phyloP scores from a whole-genome alignment of 1,140 invertebrate species.

The Megathymus violae region DNA sequence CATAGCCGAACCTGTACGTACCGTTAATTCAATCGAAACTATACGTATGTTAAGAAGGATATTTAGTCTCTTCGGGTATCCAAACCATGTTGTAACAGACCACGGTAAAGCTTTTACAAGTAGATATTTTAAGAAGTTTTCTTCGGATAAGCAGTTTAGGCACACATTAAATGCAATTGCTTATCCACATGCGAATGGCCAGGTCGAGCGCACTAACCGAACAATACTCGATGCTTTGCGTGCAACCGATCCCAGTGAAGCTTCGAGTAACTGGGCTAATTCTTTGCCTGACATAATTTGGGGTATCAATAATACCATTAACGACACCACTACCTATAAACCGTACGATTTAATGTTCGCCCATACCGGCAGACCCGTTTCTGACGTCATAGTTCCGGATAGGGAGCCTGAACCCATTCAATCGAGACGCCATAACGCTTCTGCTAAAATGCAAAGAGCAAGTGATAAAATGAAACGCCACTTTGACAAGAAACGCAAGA shows the following conservation, averaged over 20 bases:
- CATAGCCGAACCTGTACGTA: conserved; percentile 39
- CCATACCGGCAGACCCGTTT: conserved; percentile 28
- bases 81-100: conserved; percentile 46
- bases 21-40: conserved; percentile 45
- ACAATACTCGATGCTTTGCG: conserved; percentile 40
- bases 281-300: conserved; percentile 41
- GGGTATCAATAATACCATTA: conserved; percentile 48
- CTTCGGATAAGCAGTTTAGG: conserved; percentile 39
- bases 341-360: conserved; percentile 52
- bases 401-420: background rate
- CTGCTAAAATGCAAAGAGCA: conserved; percentile 16
- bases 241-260: conserved; percentile 27
- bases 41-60: conserved; percentile 16
- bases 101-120: conserved; percentile 53
- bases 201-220: conserved; percentile 43
- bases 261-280: conserved; percentile 40
- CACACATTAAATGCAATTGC: conserved; percentile 53
- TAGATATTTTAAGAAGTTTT: conserved; percentile 50
- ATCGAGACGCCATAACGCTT: conserved; percentile 27
- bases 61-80: conserved; percentile 49
- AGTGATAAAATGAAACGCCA: conserved; percentile 42
- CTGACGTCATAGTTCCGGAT: conserved; percentile 28
- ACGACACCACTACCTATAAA: conserved; percentile 38
- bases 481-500: conserved; percentile 44
- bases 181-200: conserved; percentile 48